Conservation (phyloP, 2,113 vertebrate genomes). For the Paraplagusia blochii region DNA sequence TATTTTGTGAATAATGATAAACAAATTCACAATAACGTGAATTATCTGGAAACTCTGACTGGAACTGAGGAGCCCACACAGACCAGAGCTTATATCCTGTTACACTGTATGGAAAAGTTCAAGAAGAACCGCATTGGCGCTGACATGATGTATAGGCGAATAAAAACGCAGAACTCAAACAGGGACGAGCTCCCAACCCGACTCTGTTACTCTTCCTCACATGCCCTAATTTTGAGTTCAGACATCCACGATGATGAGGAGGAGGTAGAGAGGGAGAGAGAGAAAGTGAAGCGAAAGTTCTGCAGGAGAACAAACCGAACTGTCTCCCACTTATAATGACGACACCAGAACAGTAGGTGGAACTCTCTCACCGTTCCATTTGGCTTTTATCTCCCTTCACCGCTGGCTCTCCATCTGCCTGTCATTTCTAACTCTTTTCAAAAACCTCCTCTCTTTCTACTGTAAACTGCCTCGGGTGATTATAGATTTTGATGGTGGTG, state of each 20-base stretch:
- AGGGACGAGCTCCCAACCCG: conserved; percentile 62
- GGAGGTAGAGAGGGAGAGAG: conserved; percentile 22
- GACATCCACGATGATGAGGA: conserved; percentile 52
- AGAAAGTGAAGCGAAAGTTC: conserved; percentile 24
- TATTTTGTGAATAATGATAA: no score
- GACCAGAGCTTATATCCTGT: no score
- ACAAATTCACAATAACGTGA: no score
- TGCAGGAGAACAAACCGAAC: conserved; percentile 53
- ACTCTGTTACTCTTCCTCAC: conserved; percentile 65
- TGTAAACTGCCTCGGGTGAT: conserved; percentile 63
- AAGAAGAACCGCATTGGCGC: conserved; percentile 23
- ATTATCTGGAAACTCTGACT: no score
- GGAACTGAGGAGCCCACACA: no score
- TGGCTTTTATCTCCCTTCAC: conserved; percentile 61
- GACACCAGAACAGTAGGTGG: conserved; percentile 65
- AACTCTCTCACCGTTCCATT: conserved; percentile 60
- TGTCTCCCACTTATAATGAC: conserved; percentile 41
- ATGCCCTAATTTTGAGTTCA: conserved; percentile 68
- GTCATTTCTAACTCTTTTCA: conserved; percentile 42
- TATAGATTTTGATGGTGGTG: conserved; percentile 53
- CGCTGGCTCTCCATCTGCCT: conserved; percentile 56
- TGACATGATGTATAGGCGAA: conserved; percentile 43
- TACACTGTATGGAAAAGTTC: neutral
- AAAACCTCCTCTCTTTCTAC: conserved; percentile 41
- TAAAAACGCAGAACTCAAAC: conserved; percentile 52